Evolutionary conservation across 64 coral and sea anemone species (phyloP).

Genomic region (Montipora efflorescens): DNA sequence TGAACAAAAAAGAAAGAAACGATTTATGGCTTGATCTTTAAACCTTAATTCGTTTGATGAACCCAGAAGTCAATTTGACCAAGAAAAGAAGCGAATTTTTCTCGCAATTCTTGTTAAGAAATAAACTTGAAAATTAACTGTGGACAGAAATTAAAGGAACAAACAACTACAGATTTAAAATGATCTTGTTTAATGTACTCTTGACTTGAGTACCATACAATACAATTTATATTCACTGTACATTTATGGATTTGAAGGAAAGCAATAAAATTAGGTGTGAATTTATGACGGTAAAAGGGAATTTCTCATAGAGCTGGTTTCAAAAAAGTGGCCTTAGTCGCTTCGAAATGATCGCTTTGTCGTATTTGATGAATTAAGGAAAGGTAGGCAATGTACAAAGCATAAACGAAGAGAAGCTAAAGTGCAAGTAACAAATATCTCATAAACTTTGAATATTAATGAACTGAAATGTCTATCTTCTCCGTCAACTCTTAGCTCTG

Average conservation of each 20-base stretch:
- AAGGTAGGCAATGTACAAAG: too few species aligned
- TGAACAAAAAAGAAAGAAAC: background rate
- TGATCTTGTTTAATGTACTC: background rate
- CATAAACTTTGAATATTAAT: background rate
- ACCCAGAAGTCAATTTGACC: background rate
- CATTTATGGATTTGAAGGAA: background rate
- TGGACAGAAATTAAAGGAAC: background rate
- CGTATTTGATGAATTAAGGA: background rate
- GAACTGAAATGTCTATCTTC: background rate
- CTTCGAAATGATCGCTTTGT: constrained; percentile 12
- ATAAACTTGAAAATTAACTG: background rate
- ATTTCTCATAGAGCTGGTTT: background rate
- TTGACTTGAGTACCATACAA: background rate
- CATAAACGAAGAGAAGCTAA: background rate
- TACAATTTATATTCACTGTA: background rate
- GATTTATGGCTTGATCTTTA: background rate
- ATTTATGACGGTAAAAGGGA: background rate
- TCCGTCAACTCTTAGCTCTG: background rate
- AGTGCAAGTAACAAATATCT: background rate
- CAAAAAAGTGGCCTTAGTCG: background rate
- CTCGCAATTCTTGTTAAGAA: background rate
- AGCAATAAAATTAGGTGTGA: constrained; percentile 16
- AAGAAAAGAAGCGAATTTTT: background rate
- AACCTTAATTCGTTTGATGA: background rate
- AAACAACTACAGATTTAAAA: background rate